A percentile compares a stretch with the other conserved stretches of the same genome.
These are phyloP conservation scores for Colius striatus DNA, from an alignment of 2,113 vertebrate genomes.

Conservation along the genomic window DNA sequence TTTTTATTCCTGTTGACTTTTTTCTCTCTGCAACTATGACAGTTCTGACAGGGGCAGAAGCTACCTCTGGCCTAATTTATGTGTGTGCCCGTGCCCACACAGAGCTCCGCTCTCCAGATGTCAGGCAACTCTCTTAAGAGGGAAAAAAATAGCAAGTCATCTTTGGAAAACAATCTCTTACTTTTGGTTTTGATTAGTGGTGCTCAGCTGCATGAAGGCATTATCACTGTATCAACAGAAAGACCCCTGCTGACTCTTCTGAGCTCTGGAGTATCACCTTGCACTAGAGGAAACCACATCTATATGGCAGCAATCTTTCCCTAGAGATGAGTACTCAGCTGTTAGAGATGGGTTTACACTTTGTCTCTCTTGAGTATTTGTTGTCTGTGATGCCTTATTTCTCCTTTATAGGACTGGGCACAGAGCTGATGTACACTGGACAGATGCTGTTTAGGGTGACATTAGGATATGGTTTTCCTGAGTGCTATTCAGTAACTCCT, in stretches of 20 bases:
- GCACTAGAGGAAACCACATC: not conserved
- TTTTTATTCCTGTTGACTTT: not conserved
- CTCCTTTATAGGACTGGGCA: not conserved
- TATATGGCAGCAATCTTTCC: not conserved
- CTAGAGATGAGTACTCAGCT: not conserved
- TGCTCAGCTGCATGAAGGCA: not conserved
- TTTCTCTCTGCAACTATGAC: not conserved
- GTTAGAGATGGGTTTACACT: not conserved
- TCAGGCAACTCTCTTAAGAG: not conserved
- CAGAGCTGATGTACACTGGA: not conserved
- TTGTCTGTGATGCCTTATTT: not conserved
- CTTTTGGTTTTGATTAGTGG: conserved; percentile 45
- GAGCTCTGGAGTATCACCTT: not conserved
- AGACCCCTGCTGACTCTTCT: not conserved
- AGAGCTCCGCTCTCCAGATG: not conserved
- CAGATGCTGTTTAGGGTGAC: not conserved
- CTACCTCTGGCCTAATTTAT: not conserved
- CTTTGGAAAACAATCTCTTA: not conserved
- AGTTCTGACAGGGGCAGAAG: not conserved
- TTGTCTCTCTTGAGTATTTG: not conserved
- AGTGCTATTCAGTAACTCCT: not conserved
- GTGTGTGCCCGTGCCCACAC: not conserved
- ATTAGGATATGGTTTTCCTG: not conserved
- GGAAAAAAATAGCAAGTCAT: not conserved
- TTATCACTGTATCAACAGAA: not conserved